These are phyloP conservation scores for Arrhopalites spinosus DNA, from an alignment of 2,888 invertebrate genomes.

Conservation along the genomic window DNA sequence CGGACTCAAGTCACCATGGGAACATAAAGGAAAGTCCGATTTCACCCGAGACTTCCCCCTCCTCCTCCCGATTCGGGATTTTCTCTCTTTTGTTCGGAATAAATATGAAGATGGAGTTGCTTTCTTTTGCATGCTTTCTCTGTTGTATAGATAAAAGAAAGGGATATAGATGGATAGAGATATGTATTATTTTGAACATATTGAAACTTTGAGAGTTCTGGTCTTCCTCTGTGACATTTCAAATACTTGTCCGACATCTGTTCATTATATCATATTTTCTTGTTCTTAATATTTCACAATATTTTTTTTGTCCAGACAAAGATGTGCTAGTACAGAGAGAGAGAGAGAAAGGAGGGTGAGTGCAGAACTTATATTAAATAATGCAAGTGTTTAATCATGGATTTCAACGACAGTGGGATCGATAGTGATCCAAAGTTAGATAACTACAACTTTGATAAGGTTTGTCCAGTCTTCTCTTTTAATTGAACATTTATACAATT, in stretches of 20 bases:
- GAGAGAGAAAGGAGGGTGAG: background rate
- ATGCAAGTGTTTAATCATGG: conserved; percentile 38
- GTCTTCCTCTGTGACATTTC: background rate
- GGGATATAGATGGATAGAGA: background rate
- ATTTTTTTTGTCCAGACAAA: background rate
- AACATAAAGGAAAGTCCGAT: conserved; percentile 14
- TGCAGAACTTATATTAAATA: background rate
- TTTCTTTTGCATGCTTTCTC: background rate
- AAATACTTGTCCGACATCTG: background rate
- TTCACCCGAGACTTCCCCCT: conserved; percentile 24
- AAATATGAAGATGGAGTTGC: too few species aligned
- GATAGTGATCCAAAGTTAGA: conserved; percentile 62
- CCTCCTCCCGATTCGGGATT: conserved; percentile 7
- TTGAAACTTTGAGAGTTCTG: background rate
- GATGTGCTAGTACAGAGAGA: background rate
- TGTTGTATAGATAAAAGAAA: background rate
- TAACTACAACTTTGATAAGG: too few species aligned
- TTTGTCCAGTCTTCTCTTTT: too few species aligned
- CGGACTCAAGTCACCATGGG: conserved; percentile 5
- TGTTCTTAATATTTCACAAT: background rate
- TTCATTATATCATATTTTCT: background rate
- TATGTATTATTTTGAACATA: background rate
- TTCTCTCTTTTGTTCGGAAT: background rate
- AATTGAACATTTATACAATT: too few species aligned
- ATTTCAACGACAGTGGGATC: conserved; percentile 64